phyloP scores from a whole-genome alignment of 2,888 invertebrate genomes.

The Drosophila meridiana region DNA sequence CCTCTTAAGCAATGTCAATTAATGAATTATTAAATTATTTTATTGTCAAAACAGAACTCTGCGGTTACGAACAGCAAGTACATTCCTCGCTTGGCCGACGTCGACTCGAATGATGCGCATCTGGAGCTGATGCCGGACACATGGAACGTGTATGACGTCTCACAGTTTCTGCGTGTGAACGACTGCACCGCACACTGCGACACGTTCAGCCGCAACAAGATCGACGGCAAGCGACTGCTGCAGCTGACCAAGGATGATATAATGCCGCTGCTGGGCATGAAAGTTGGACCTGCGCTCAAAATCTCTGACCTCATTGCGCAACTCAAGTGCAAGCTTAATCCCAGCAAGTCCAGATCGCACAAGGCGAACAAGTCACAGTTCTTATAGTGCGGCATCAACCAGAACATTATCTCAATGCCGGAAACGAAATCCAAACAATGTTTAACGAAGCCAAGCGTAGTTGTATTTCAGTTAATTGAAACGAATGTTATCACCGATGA shows the following conservation, averaged over 20 bases:
- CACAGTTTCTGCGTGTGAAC: constrained; percentile 94
- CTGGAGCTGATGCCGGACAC: constrained; percentile 86
- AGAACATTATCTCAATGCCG: constrained; percentile 13
- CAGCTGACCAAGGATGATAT: constrained; percentile 95
- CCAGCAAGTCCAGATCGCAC: constrained; percentile 83
- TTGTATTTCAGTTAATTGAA: constrained; percentile 36
- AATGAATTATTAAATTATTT: neutral
- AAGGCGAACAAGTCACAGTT: constrained; percentile 89
- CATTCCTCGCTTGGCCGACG: constrained; percentile 87
- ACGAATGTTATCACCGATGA: constrained; percentile 65
- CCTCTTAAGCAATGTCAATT: neutral
- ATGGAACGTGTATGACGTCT: constrained; percentile 95
- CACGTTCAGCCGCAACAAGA: constrained; percentile 89
- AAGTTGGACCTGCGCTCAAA: constrained; percentile 97
- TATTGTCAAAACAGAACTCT: constrained; percentile 81
- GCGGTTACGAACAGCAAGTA: constrained; percentile 86
- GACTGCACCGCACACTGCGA: constrained; percentile 91
- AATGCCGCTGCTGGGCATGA: constrained; percentile 94
- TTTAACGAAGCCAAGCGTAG: constrained; percentile 40
- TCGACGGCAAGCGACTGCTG: constrained; percentile 93
- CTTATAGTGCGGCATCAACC: constrained; percentile 86
- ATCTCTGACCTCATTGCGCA: constrained; percentile 97
- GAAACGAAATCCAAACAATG: constrained; percentile 14
- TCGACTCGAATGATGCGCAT: constrained; percentile 67
- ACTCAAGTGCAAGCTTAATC: constrained; percentile 90